Base-by-base conservation (phyloP, 1,140 invertebrate genomes). In the Drosophila tsacasi region DNA sequence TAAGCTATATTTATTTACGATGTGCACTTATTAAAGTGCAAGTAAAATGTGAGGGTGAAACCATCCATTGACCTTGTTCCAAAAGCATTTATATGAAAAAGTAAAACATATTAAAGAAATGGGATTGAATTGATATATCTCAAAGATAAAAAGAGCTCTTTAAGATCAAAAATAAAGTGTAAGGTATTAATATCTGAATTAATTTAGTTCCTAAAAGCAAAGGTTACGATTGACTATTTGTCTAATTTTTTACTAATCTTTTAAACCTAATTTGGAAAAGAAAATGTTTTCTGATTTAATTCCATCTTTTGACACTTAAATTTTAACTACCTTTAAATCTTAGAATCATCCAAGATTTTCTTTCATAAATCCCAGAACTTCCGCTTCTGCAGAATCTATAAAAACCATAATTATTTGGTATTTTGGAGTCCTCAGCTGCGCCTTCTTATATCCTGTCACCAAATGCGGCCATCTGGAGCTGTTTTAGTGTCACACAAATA, bases 401-500 rank as follows among this genome's bases (percentile, higher is more conserved):
- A 40, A 30, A 59, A 21, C 52, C 39, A 13, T 15, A 32, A 30
- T 23, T 42, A 15, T 42, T 27, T 58, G n/a, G 13, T 27, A 17
- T 17, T 25, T 44, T 3, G 5, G 4, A 8, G 15, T 13, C 30
- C 44, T 46, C 47, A 68, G 27, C 67, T 69, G 64, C n/a, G 46
- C 21, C 63, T 42, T 21, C 21, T 15, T 19, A 15, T 25, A 46
- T 57, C 37, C 39, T 69, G 65, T 49, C 60, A 67, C 65, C 64
- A 64, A 47, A n/a, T 64, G 61, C 44, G n/a, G 39, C 40, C 47
- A 68, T 67, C 67, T 67, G 67, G 46, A 39, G 39, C 49, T 19
- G 19, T 67, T 64, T 47, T 23, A 15, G 65, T 63, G 42, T 10
- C 65, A 37, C 65, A 37, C 60, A 65, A 62, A 67, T 67, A 62